Conservation (phyloP, 2,888 invertebrate genomes). For the Morpho deidamia region DNA sequence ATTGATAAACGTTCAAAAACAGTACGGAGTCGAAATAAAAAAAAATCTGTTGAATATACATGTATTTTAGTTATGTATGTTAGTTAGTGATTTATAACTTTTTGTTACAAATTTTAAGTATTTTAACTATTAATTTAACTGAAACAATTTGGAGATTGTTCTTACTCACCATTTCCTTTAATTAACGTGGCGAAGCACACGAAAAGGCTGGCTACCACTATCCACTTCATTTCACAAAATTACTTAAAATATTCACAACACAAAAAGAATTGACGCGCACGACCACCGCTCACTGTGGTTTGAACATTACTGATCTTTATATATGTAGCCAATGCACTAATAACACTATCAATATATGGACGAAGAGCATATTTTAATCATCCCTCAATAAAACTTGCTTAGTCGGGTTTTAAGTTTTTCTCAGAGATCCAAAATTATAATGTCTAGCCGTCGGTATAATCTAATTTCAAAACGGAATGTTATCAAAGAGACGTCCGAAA, state of each 20-base stretch:
- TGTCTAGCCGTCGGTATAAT: conserved; percentile 2
- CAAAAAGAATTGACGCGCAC: conserved; percentile 35
- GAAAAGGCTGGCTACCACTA: conserved; percentile 47
- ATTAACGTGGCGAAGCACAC: conserved; percentile 47
- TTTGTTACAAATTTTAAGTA: no score
- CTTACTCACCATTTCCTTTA: conserved; percentile 52
- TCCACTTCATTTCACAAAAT: conserved; percentile 65
- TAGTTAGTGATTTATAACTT: no score
- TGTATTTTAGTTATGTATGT: no score
- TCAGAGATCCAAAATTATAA: conserved; percentile 8
- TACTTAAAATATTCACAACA: conserved; percentile 44
- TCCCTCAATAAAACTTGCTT: conserved; percentile 11
- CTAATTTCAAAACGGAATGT: conserved; percentile 16
- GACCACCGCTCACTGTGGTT: conserved; percentile 43
- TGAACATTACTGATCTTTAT: conserved; percentile 47
- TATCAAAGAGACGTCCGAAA: conserved; percentile 15
- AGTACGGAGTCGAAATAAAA: no score
- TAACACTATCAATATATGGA: conserved; percentile 7
- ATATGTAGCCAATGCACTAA: conserved; percentile 11
- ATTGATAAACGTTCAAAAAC: no score
- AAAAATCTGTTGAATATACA: no score
- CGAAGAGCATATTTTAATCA: conserved; percentile 14
- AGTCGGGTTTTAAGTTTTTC: conserved; percentile 4
- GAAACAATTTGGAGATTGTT: not conserved
- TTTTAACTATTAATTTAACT: no score